Evolutionary conservation across 2,888 invertebrate species (phyloP).

Genomic region (Rhagonycha lutea): DNA sequence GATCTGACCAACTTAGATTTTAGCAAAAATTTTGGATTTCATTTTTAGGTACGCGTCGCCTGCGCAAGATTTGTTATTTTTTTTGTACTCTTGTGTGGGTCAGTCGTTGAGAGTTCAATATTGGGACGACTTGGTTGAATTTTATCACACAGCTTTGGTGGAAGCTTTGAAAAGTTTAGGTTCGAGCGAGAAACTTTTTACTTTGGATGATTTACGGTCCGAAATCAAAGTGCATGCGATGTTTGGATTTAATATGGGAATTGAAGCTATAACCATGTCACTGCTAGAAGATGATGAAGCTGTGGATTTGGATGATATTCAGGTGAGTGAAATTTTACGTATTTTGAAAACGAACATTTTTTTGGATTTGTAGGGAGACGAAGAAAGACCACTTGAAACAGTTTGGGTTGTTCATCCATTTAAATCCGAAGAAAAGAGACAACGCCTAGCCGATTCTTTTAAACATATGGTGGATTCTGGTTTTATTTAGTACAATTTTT

Average conservation of each 20-base stretch:
- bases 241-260: constrained; percentile 63
- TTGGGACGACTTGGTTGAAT: constrained; percentile 63
- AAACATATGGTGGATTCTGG: constrained; percentile 64
- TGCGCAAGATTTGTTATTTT: constrained; percentile 49
- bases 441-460: constrained; percentile 66
- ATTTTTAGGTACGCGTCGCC: constrained; percentile 22
- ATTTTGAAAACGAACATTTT: not conserved
- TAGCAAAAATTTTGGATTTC: not conserved
- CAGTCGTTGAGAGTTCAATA: constrained; percentile 60
- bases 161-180: constrained; percentile 62
- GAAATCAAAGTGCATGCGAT: constrained; percentile 62
- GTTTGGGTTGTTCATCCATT: constrained; percentile 68
- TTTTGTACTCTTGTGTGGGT: constrained; percentile 64
- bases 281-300: constrained; percentile 62
- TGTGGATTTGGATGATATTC: constrained; percentile 60
- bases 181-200: constrained; percentile 63
- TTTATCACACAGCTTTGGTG: constrained; percentile 64
- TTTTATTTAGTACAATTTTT: constrained; percentile 4
- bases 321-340: constrained; percentile 47
- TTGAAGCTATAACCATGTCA: constrained; percentile 64
- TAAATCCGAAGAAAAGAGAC: constrained; percentile 62
- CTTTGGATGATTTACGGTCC: constrained; percentile 57
- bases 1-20: not conserved
- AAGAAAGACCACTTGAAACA: constrained; percentile 63
- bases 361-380: constrained; percentile 54